These are phyloP conservation scores for Nephrocerus scutellatus DNA, from an alignment of 2,888 invertebrate genomes.

Conservation along the genomic window DNA sequence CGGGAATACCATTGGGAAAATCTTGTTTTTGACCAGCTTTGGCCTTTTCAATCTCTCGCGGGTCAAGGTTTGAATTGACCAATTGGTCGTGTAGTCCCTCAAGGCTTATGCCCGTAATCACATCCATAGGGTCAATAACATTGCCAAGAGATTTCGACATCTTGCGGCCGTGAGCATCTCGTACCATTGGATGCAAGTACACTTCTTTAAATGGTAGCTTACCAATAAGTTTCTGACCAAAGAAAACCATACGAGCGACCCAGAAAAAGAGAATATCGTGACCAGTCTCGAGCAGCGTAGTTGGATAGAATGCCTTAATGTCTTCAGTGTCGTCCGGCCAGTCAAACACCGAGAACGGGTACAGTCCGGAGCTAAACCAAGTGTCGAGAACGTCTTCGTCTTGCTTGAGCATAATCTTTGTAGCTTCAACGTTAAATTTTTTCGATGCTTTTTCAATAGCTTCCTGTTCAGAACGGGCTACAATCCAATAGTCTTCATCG, in stretches of 20 bases:
- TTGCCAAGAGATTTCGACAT: constrained; percentile 99
- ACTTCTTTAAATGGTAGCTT: constrained; percentile 89
- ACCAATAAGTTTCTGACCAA: constrained; percentile 83
- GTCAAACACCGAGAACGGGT: constrained; percentile 94
- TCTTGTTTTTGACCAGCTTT: constrained; percentile 67
- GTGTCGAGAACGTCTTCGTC: constrained; percentile 98
- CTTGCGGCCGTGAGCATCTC: constrained; percentile 96
- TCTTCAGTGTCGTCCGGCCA: constrained; percentile 82
- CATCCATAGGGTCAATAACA: constrained; percentile 95
- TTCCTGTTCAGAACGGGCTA: constrained; percentile 65
- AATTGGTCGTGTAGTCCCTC: constrained; percentile 72
- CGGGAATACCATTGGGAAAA: constrained; percentile 89
- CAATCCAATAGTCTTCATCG: constrained; percentile 65
- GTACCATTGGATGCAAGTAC: constrained; percentile 92
- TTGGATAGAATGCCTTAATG: constrained; percentile 81
- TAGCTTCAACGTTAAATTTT: constrained; percentile 54
- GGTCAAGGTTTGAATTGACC: constrained; percentile 73
- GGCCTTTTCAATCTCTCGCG: constrained; percentile 71
- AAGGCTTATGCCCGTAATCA: constrained; percentile 78
- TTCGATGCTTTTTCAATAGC: constrained; percentile 72
- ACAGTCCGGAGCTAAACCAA: constrained; percentile 96
- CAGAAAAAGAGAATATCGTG: constrained; percentile 99
- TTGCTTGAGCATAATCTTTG: constrained; percentile 57
- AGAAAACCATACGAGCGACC: constrained; percentile 99
- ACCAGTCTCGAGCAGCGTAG: constrained; percentile 88